Evolutionary conservation across 2,113 vertebrate genomes (phyloP).

Genomic region (Beaufortia kweichowensis): DNA sequence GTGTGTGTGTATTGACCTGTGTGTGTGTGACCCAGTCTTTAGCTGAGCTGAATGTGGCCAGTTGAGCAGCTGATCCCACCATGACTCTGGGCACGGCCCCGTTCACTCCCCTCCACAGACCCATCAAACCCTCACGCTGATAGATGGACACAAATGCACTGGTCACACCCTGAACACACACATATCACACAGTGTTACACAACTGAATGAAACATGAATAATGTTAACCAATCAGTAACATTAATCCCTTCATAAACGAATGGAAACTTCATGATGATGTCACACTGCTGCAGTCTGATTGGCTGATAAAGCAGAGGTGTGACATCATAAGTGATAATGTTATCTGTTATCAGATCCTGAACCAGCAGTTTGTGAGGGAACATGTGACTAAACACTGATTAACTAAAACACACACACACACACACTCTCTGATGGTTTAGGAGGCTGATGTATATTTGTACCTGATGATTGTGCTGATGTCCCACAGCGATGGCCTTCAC

Average conservation of each 20-base stretch:
- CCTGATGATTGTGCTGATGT: conserved; percentile 92
- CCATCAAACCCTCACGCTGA: conserved; percentile 80
- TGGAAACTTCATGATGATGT: no score
- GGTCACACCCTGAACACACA: conserved; percentile 75
- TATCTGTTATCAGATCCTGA: no score
- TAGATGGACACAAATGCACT: conserved; percentile 85
- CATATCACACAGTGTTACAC: background rate
- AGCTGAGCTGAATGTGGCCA: conserved; percentile 87
- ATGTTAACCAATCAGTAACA: no score
- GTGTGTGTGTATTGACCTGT: conserved; percentile 60
- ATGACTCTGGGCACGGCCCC: conserved; percentile 88
- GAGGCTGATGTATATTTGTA: conserved; percentile 54
- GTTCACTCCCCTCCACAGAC: conserved; percentile 89
- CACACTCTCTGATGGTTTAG: no score
- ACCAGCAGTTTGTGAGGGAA: no score
- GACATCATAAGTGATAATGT: no score
- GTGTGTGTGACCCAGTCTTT: conserved; percentile 82
- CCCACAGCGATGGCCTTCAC: conserved; percentile 81
- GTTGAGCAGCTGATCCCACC: conserved; percentile 89
- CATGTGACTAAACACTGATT: no score
- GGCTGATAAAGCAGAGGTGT: no score
- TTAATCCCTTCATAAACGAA: no score
- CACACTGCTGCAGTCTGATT: no score
- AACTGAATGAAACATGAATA: no score
- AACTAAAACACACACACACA: no score